A percentile compares a stretch with the other conserved stretches of the same genome.
These are phyloP conservation scores for Ganaspis brasiliensis DNA, from an alignment of 2,888 invertebrate genomes.

Conservation along the genomic window DNA sequence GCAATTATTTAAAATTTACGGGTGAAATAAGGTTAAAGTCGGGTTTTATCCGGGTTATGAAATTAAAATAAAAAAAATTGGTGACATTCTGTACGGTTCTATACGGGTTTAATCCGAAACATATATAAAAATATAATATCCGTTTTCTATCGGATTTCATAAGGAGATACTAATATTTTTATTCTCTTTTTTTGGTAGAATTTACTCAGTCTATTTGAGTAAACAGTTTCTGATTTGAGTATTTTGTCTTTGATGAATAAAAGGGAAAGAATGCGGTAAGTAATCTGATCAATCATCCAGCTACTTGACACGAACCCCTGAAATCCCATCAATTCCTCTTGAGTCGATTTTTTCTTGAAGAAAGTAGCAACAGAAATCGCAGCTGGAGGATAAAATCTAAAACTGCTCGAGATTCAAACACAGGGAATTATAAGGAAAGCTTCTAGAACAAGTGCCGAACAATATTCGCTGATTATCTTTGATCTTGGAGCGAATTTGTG, in stretches of 20 bases:
- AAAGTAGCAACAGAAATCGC: constrained; percentile 9
- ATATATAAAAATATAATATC: no score
- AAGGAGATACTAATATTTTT: no score
- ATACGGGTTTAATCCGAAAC: no score
- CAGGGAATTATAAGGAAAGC: constrained; percentile 54
- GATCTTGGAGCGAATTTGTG: constrained; percentile 65
- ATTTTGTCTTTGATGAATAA: background rate
- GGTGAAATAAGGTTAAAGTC: no score
- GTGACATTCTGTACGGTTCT: no score
- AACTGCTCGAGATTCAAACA: constrained; percentile 52
- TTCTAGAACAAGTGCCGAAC: constrained; percentile 54
- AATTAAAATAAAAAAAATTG: no score
- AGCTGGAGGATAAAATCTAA: constrained; percentile 7
- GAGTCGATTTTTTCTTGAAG: constrained; percentile 2
- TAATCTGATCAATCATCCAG: background rate
- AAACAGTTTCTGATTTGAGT: background rate
- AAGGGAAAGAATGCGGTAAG: background rate
- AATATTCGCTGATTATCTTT: constrained; percentile 71
- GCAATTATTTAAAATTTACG: no score
- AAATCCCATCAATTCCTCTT: constrained; percentile 6
- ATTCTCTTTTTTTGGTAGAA: no score
- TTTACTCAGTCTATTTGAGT: no score
- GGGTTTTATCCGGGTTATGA: no score
- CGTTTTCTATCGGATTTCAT: no score
- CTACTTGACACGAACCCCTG: constrained; percentile 2